Evolutionary conservation across 2,797 vertebrate genomes (phyloP), one percentile per base, ranked within the genome.

Genomic region (Cottoperca gobio): DNA sequence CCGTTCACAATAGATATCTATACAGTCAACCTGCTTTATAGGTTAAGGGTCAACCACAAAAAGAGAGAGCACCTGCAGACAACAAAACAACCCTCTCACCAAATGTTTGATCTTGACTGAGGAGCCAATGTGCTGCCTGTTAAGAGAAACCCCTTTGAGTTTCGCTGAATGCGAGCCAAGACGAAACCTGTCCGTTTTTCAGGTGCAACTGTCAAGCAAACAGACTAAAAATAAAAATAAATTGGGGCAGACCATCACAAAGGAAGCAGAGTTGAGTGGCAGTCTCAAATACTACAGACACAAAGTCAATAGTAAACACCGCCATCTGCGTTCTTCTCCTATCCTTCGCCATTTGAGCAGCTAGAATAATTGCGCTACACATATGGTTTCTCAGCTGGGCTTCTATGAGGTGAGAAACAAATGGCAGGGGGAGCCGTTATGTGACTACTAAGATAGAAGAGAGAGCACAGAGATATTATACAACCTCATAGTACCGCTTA

Each of bases 371-470:
- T 61, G 26, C 62, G 74, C 40, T 39, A 67, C 60, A 78, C 63
- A 76, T 73, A 74, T 69, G 78, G 74, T 68, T 76, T 64, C 76
- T 73, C 59, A 73, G 62, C 69, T 72, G 57, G 71, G 40, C 43
- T 24, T 67, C 55, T 50, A 40, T 31, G 50, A 81, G 58, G 48
- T 76, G 48, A 73, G 52, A 77, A 73, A 68, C 40, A 76, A 78
- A 73, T 11, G 46, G 49, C 17, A 64, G 52, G n/a, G 17, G 62
- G 37, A 46, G 40, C 7, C 19, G 37, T 43, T 57, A 52, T 65
- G 33, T 43, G 39, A 14, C 35, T 21, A 33, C 14, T 46, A 23
- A 58, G 13, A 45, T 1, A 50, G 40, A 71, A 31, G 33, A 39
- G 16, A 49, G 16, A 40, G 11, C 19, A 66, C 8, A 60, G 10